Conservation (phyloP, 2,888 invertebrate species). For the Dusona sp. region DNA sequence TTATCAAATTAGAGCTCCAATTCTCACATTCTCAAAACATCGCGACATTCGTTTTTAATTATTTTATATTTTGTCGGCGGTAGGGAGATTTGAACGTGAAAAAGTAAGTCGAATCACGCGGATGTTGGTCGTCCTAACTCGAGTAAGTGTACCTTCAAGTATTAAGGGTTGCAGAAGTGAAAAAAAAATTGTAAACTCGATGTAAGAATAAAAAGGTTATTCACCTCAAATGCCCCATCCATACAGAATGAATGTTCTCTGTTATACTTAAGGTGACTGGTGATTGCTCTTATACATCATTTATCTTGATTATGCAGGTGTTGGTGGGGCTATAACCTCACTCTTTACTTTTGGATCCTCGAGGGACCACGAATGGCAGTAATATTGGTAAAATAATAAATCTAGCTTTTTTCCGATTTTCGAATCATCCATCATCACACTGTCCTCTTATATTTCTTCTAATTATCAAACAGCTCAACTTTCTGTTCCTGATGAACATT, state of each 20-base stretch:
- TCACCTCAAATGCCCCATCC: neutral
- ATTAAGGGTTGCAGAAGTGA: too few relatives aligned
- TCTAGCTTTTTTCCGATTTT: neutral
- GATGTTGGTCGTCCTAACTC: too few relatives aligned
- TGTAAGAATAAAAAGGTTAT: neutral
- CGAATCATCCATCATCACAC: neutral
- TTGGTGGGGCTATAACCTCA: slow-evolving; percentile 95
- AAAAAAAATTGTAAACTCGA: neutral
- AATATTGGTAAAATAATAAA: slow-evolving; percentile 88
- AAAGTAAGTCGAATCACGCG: too few relatives aligned
- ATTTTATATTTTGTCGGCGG: too few relatives aligned
- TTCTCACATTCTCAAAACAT: too few relatives aligned
- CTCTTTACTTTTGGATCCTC: slow-evolving; percentile 94
- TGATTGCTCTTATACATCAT: too few relatives aligned
- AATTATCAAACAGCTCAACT: slow-evolving; percentile 88
- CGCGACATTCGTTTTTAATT: too few relatives aligned
- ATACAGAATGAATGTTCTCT: neutral
- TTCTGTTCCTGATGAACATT: slow-evolving; percentile 92
- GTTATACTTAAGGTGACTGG: neutral
- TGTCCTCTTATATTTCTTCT: neutral
- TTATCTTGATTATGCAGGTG: slow-evolving; percentile 85
- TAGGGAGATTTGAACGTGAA: too few relatives aligned
- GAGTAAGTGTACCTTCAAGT: too few relatives aligned
- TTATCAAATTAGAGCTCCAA: too few relatives aligned
- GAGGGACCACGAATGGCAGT: slow-evolving; percentile 94